Conservation (phyloP, 2,113 vertebrate species). For the Tamias sibiricus region DNA sequence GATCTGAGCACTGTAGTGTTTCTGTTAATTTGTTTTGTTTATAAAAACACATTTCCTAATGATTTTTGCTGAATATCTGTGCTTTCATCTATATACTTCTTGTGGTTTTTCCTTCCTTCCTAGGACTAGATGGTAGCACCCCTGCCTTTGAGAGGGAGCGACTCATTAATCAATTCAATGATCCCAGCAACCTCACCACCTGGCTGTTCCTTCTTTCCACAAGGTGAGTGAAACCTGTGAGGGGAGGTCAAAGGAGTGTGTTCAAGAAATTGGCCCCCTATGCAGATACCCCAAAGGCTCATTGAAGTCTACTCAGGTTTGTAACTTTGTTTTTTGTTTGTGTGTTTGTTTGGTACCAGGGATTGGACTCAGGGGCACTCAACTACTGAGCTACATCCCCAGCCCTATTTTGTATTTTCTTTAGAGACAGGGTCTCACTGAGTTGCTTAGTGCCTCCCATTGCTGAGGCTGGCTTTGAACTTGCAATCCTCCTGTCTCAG, state of each 20-base stretch:
- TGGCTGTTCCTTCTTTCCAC: conserved; percentile 98
- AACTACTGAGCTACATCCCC: no score
- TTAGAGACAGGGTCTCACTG: no score
- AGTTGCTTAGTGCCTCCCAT: no score
- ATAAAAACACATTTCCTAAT: conserved; percentile 30
- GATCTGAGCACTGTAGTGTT: background rate
- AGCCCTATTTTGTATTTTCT: no score
- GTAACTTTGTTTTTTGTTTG: conserved; percentile 10
- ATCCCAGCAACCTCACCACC: conserved; percentile 92
- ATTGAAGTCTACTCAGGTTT: conserved; percentile 8
- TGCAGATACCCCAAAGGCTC: background rate
- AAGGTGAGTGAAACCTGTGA: conserved; percentile 88
- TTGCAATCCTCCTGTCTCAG: no score
- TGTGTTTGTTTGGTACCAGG: no score
- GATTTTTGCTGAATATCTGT: background rate
- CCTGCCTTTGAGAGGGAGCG: conserved; percentile 97
- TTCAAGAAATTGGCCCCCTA: background rate
- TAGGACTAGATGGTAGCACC: conserved; percentile 98
- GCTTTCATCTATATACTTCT: background rate
- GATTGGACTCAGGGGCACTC: no score
- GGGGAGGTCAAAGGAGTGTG: background rate
- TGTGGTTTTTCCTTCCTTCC: conserved; percentile 38
- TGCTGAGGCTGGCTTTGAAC: no score
- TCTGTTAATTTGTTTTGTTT: conserved; percentile 6
- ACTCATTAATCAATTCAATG: conserved; percentile 99